Percentiles rank a stretch among this genome's conserved stretches.
phyloP scores from a whole-genome alignment of 2,797 vertebrate genomes.

The Arctocebus calabarensis region DNA sequence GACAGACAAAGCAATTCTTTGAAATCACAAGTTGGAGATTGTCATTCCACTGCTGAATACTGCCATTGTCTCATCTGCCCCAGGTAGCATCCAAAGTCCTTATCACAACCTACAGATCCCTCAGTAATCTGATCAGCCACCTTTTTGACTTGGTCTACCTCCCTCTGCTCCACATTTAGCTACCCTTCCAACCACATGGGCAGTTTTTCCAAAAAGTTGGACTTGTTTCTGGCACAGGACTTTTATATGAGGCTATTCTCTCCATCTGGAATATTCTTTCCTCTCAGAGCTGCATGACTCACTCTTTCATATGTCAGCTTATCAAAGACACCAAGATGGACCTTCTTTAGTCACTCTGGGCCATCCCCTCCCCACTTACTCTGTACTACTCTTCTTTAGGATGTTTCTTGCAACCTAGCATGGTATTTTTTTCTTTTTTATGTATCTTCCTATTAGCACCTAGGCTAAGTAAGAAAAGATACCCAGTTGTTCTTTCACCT shows the following conservation, averaged over 20 bases:
- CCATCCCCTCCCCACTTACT: background rate
- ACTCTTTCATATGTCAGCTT: background rate
- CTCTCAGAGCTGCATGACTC: background rate
- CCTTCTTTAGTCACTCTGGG: background rate
- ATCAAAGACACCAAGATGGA: background rate
- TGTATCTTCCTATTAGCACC: background rate
- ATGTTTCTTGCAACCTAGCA: background rate
- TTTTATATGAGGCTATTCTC: background rate
- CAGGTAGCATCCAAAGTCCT: background rate
- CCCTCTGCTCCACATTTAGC: background rate
- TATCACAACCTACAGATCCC: background rate
- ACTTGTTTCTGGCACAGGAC: background rate
- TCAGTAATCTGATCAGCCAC: background rate
- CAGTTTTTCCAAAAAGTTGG: slow-evolving; percentile 14
- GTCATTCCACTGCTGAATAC: background rate
- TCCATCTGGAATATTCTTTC: background rate
- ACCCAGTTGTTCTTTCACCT: background rate
- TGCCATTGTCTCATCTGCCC: background rate
- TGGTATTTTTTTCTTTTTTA: background rate
- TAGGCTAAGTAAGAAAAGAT: background rate
- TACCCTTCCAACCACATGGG: background rate
- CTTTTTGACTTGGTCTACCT: background rate
- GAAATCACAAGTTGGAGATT: slow-evolving; percentile 8
- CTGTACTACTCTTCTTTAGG: background rate
- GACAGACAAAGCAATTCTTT: slow-evolving; percentile 1